phyloP scores from a whole-genome alignment of 1,140 invertebrate species.

The Brachionus asplanchnoidis region DNA sequence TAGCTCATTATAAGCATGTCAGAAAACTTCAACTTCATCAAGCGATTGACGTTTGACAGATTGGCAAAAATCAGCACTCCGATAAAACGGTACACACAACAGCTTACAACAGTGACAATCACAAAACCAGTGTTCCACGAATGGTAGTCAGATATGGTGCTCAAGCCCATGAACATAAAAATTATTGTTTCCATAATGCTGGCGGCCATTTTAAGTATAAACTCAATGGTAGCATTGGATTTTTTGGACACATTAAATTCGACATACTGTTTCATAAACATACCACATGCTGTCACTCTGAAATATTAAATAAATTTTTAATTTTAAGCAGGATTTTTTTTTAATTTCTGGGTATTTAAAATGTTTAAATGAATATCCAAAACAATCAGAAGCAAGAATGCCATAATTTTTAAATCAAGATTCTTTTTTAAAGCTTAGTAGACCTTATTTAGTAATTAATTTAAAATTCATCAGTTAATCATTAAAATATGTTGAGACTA shows the following conservation, averaged over 20 bases:
- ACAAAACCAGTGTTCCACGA: constrained; percentile 94
- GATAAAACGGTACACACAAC: constrained; percentile 81
- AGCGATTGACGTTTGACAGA: constrained; percentile 81
- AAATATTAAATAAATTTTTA: too few species aligned
- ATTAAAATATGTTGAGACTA: too few species aligned
- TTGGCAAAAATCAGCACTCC: constrained; percentile 76
- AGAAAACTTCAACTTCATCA: constrained; percentile 70
- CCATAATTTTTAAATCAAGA: too few species aligned
- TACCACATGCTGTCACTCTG: constrained; percentile 94
- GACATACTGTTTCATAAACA: constrained; percentile 98
- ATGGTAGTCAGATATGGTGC: constrained; percentile 85
- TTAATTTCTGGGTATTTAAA: too few species aligned
- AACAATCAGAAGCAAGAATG: too few species aligned
- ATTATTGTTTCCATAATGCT: constrained; percentile 83
- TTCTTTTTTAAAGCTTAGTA: too few species aligned
- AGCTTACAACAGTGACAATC: constrained; percentile 84
- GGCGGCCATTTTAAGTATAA: constrained; percentile 91
- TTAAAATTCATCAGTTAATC: too few species aligned
- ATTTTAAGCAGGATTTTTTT: too few species aligned
- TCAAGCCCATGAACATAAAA: constrained; percentile 94
- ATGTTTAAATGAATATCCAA: too few species aligned
- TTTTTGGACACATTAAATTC: constrained; percentile 95
- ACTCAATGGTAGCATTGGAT: constrained; percentile 94
- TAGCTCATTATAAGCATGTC: constrained; percentile 99
- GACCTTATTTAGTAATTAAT: too few species aligned